Percentiles rank a stretch among this genome's conserved stretches.
Evolutionary conservation across 2,113 vertebrate genomes (phyloP).

Genomic region (Himantopus leucocephalus): DNA sequence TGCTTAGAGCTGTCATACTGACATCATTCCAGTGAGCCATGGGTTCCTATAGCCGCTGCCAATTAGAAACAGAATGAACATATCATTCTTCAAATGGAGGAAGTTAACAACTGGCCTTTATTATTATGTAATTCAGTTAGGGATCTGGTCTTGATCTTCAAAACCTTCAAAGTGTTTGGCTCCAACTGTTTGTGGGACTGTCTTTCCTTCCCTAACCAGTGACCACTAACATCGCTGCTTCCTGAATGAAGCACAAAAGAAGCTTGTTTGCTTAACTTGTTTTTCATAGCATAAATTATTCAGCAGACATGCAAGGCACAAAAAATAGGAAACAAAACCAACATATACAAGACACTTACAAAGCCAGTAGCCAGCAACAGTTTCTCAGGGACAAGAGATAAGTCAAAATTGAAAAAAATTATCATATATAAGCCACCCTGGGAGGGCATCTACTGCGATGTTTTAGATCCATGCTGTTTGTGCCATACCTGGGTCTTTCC

Average conservation of each 20-base stretch:
- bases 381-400: background rate
- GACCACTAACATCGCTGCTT: background rate
- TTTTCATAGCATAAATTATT: slow-evolving; percentile 8
- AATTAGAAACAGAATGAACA: slow-evolving; percentile 16
- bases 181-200: background rate
- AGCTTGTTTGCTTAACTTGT: background rate
- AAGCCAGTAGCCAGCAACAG: background rate
- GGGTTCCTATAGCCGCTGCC: background rate
- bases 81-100: slow-evolving; percentile 10
- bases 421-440: background rate
- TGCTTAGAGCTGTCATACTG: background rate
- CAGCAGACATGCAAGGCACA: background rate
- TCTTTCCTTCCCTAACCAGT: background rate
- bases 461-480: background rate
- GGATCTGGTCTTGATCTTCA: slow-evolving; percentile 24
- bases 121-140: slow-evolving; percentile 45
- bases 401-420: background rate
- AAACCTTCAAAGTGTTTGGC: background rate
- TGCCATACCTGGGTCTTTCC: background rate
- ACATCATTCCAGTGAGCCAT: background rate
- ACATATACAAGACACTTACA: background rate
- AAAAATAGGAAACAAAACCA: background rate
- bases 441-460: background rate
- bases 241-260: background rate
- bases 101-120: slow-evolving; percentile 28